Evolutionary conservation across 2,113 vertebrate species (phyloP).

Genomic region (Trachemys scripta): DNA sequence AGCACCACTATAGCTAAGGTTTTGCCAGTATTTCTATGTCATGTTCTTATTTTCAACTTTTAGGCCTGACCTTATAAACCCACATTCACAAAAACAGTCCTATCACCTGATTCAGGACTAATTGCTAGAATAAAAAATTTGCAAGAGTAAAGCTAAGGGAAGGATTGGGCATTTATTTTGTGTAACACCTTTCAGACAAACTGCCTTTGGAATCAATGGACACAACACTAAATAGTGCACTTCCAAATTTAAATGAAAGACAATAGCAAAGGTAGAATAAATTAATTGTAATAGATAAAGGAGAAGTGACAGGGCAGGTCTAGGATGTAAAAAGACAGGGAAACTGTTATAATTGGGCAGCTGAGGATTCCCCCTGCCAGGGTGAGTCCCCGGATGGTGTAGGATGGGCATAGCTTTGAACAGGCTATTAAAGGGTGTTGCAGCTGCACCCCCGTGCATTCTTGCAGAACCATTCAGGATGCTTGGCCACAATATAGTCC

Average conservation of each 20-base stretch:
- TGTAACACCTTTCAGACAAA: background rate
- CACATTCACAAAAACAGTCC: background rate
- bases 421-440: background rate
- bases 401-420: background rate
- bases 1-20: background rate
- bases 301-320: background rate
- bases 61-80: background rate
- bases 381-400: background rate
- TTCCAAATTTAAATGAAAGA: background rate
- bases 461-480: background rate
- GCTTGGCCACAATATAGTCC: background rate
- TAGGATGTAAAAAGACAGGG: background rate
- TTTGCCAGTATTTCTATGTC: background rate
- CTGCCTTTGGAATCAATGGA: background rate
- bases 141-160: background rate
- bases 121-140: background rate
- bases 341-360: background rate
- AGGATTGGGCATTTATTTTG: rapidly evolving
- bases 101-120: background rate
- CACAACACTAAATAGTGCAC: background rate
- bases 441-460: background rate
- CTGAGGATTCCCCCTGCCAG: background rate
- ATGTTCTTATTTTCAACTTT: background rate
- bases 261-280: background rate
- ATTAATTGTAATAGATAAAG: background rate